phyloP scores from a whole-genome alignment of 2,113 vertebrate genomes.

The Columba livia region DNA sequence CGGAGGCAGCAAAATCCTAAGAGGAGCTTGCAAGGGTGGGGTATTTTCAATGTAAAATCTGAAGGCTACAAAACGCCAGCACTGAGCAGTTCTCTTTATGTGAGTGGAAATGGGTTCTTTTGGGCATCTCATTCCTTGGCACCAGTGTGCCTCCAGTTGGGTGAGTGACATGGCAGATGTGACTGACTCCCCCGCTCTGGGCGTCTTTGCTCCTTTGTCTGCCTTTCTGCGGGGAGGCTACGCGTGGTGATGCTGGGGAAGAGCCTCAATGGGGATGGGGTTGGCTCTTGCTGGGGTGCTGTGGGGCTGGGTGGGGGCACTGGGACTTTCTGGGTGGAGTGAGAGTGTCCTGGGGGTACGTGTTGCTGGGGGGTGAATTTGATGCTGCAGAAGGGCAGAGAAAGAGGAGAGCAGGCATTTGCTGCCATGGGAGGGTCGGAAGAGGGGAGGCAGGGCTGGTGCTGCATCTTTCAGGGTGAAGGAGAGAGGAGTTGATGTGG shows the following conservation, averaged over 20 bases:
- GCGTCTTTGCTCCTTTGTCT: not conserved
- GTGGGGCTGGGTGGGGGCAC: not conserved
- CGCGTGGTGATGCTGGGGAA: fast-evolving
- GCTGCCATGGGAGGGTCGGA: not conserved
- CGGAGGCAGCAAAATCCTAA: not conserved
- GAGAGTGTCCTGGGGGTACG: not conserved
- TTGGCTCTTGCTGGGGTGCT: not conserved
- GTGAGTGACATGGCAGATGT: not conserved
- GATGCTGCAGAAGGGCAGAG: not conserved
- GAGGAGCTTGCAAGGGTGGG: not conserved
- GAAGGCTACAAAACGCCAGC: not conserved
- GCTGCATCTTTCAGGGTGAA: not conserved
- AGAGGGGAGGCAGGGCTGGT: not conserved
- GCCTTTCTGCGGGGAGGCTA: not conserved
- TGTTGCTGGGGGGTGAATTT: not conserved
- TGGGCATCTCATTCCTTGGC: fast-evolving
- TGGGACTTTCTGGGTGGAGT: not conserved
- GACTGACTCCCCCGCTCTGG: not conserved
- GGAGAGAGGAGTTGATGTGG: not conserved
- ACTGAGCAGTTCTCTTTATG: not conserved
- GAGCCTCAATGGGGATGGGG: fast-evolving
- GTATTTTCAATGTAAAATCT: not conserved
- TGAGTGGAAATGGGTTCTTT: not conserved
- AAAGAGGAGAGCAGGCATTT: not conserved
- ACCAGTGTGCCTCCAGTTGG: not conserved